Evolutionary conservation across 2,888 invertebrate genomes (phyloP).

Genomic region (Hirtodrosophila duncani): DNA sequence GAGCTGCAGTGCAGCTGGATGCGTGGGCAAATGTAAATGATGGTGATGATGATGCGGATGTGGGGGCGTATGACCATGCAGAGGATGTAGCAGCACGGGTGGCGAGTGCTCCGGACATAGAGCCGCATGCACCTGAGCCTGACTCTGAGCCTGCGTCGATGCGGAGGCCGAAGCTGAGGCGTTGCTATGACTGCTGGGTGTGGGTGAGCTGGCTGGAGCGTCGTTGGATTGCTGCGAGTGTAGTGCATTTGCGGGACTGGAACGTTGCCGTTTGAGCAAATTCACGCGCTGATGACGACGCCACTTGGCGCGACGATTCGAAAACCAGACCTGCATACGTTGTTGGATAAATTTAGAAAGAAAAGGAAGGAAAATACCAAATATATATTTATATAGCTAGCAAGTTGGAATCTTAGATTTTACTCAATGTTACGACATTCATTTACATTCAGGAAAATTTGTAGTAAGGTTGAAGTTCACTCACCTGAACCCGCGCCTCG

Average conservation of each 20-base stretch:
- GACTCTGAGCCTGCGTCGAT: slow-evolving; percentile 25
- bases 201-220: slow-evolving; percentile 66
- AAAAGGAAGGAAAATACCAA: slow-evolving; percentile 44
- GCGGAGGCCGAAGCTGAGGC: slow-evolving; percentile 65
- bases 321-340: slow-evolving; percentile 97
- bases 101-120: slow-evolving; percentile 48
- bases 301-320: slow-evolving; percentile 99
- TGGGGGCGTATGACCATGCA: slow-evolving; percentile 56
- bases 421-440: too few relatives aligned
- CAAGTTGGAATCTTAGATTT: too few relatives aligned
- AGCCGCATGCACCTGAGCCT: slow-evolving; percentile 39
- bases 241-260: slow-evolving; percentile 72
- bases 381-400: slow-evolving; percentile 5
- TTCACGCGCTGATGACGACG: slow-evolving; percentile 97
- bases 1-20: slow-evolving; percentile 69
- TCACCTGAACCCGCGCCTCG: slow-evolving; percentile 97
- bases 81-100: slow-evolving; percentile 47
- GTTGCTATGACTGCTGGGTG: slow-evolving; percentile 74
- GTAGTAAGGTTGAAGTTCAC: too few relatives aligned
- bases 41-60: slow-evolving; percentile 40
- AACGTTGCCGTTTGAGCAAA: slow-evolving; percentile 87
- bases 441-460: too few relatives aligned
- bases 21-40: slow-evolving; percentile 49
- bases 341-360: not conserved
- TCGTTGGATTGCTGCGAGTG: slow-evolving; percentile 68